Conservation (phyloP, 1,140 invertebrate species). For the Lucilia sericata region DNA sequence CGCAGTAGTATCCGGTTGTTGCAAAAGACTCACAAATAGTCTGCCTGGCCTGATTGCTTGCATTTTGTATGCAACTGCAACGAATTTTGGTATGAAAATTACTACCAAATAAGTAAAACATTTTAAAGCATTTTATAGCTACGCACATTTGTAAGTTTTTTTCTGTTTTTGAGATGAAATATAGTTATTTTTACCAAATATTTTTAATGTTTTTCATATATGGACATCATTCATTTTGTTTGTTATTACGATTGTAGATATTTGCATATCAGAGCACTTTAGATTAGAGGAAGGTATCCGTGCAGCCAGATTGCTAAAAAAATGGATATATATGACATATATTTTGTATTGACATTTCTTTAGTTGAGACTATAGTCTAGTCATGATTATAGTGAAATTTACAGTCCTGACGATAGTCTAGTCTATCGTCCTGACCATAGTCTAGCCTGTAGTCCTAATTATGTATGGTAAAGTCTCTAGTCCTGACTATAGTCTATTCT, state of each 20-base stretch:
- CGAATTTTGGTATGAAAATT: not conserved
- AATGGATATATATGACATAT: too few relatives aligned
- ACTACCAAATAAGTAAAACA: slow-evolving; percentile 24
- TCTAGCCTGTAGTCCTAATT: too few relatives aligned
- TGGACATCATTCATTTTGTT: slow-evolving; percentile 34
- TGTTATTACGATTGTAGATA: not conserved
- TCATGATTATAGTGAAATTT: too few relatives aligned
- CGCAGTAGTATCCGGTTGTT: slow-evolving; percentile 40
- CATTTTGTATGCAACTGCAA: not conserved
- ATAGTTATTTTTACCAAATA: not conserved
- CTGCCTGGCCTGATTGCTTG: not conserved
- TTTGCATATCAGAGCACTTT: slow-evolving; percentile 8
- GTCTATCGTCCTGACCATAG: too few relatives aligned
- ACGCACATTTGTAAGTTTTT: slow-evolving; percentile 20
- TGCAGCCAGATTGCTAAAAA: too few relatives aligned
- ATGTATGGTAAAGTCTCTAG: too few relatives aligned
- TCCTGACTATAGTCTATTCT: too few relatives aligned
- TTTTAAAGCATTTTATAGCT: not conserved
- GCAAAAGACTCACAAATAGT: not conserved
- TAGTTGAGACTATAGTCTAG: too few relatives aligned
- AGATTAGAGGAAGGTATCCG: too few relatives aligned
- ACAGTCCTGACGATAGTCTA: too few relatives aligned
- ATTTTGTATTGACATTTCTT: too few relatives aligned
- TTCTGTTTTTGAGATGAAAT: not conserved
- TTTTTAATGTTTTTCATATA: slow-evolving; percentile 6